Base-by-base conservation (phyloP, 2,888 invertebrate genomes). In the Asteroscopus sphinx region DNA sequence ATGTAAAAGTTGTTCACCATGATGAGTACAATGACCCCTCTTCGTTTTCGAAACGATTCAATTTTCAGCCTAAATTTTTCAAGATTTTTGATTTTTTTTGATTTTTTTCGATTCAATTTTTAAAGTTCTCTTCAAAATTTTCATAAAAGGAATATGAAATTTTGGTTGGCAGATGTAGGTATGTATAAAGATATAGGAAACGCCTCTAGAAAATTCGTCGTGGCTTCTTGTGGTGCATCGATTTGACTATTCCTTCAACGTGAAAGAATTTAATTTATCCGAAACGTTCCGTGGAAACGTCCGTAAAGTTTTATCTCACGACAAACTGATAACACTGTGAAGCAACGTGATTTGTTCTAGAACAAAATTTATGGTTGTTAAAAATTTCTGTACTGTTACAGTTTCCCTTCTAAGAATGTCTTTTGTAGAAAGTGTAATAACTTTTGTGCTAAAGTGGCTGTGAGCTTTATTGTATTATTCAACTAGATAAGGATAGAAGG, bases 201-300 rank as follows among this genome's bases (percentile, higher is more conserved):
- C 58, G 47, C 48, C 37, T 41, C 30, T n/a, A 40, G 40, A 49
- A 67, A 63, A 72, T 75, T 75, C 68, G 52, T 41, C 49, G 17
- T n/a, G 49, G 54, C 52, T 52, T 12, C 52, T 52, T 58, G 47
- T 52, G 65, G 48, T 60, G 48, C 61, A 62, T 57, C 76, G 48
- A 66, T 78, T 76, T 76, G 73, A 78, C 76, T 79, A 73, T 74
- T 77, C 75, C 76, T 71, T 77, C 74, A 78, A 75, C 68, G 71
- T 68, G 67, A 66, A 73, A 66, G 74, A 83, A 82, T 83, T 83
- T 79, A 82, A 83, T 83, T 83, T 83, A 81, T 83, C 78, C 77
- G 74, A 71, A 77, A 79, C 55, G 76, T 68, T 75, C 49, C 55
- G 33, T 56, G 62, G 53, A 72, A 73, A 73, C 73, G 77, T 76